Percentiles rank a stretch among this genome's conserved stretches.
These are phyloP conservation scores for Cynopterus brachyotis DNA, from an alignment of 2,113 vertebrate genomes.

Conservation along the genomic window DNA sequence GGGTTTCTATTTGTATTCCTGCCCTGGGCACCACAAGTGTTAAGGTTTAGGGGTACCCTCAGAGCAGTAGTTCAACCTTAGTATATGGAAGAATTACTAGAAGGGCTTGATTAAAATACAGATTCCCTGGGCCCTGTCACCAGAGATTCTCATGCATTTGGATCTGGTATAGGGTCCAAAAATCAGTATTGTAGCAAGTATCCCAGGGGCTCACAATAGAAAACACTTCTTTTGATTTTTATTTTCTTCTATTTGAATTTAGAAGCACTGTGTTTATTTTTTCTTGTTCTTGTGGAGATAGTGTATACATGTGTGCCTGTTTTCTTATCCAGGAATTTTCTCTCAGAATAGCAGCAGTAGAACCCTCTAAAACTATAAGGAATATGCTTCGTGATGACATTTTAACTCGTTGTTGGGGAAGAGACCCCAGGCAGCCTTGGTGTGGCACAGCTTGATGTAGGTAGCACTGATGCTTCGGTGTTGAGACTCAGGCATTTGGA, in stretches of 20 bases:
- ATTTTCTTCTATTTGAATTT: conserved; percentile 30
- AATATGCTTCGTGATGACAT: background rate
- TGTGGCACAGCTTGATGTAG: background rate
- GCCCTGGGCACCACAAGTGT: background rate
- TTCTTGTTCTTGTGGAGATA: background rate
- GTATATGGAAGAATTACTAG: background rate
- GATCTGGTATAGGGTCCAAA: background rate
- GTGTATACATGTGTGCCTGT: background rate
- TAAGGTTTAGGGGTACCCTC: background rate
- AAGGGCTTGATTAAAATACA: background rate
- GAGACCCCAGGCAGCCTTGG: background rate
- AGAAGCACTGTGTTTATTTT: background rate
- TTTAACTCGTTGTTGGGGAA: background rate
- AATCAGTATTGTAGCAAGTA: conserved; percentile 26
- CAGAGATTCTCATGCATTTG: background rate
- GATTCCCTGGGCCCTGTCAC: background rate
- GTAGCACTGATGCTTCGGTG: background rate
- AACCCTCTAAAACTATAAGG: background rate
- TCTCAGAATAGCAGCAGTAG: background rate
- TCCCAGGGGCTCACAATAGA: background rate
- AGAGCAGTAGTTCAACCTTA: background rate
- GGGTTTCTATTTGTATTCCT: background rate
- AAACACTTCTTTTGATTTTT: background rate
- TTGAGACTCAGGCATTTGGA: background rate
- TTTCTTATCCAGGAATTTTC: background rate